Evolutionary conservation across 2,113 vertebrate species (phyloP).

Genomic region (Paraplagusia blochii): DNA sequence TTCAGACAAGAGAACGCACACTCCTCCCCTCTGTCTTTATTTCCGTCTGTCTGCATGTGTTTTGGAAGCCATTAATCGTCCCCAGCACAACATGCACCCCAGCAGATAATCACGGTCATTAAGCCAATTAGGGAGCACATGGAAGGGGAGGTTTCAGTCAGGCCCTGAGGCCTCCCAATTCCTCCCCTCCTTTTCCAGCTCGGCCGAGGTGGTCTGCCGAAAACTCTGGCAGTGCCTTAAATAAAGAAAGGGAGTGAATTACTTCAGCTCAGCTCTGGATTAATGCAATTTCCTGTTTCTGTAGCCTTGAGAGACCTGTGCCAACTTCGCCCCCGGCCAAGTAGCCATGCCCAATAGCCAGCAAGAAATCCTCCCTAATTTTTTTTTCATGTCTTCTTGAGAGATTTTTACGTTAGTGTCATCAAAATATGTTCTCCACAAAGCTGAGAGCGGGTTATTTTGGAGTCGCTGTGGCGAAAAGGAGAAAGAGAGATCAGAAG

Average conservation of each 20-base stretch:
- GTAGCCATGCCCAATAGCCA: slow-evolving; percentile 43
- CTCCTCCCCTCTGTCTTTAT: slow-evolving; percentile 42
- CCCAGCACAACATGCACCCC: slow-evolving; percentile 73
- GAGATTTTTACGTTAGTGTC: slow-evolving; percentile 36
- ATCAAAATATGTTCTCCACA: slow-evolving; percentile 47
- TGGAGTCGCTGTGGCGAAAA: slow-evolving; percentile 29
- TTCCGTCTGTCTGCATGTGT: slow-evolving; percentile 75
- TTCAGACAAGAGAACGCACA: slow-evolving; percentile 9
- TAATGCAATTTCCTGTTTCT: slow-evolving; percentile 77
- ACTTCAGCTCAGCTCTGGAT: slow-evolving; percentile 65
- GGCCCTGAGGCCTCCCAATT: slow-evolving; percentile 63
- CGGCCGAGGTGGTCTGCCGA: slow-evolving; percentile 68
- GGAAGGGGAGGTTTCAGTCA: slow-evolving; percentile 65
- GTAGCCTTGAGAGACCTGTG: slow-evolving; percentile 60
- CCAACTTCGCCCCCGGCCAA: slow-evolving; percentile 58
- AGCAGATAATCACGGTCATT: slow-evolving; percentile 81
- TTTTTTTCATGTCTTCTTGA: slow-evolving; percentile 27
- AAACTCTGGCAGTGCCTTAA: slow-evolving; percentile 60
- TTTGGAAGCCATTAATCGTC: slow-evolving; percentile 77
- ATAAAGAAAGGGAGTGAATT: slow-evolving; percentile 62
- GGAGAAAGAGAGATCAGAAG: slow-evolving; percentile 43
- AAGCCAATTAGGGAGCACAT: slow-evolving; percentile 79
- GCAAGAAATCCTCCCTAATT: slow-evolving; percentile 35
- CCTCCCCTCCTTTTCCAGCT: slow-evolving; percentile 58
- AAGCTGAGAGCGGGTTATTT: slow-evolving; percentile 32